phyloP scores from a whole-genome alignment of 2,797 vertebrate species.

The Cyprinella venusta region DNA sequence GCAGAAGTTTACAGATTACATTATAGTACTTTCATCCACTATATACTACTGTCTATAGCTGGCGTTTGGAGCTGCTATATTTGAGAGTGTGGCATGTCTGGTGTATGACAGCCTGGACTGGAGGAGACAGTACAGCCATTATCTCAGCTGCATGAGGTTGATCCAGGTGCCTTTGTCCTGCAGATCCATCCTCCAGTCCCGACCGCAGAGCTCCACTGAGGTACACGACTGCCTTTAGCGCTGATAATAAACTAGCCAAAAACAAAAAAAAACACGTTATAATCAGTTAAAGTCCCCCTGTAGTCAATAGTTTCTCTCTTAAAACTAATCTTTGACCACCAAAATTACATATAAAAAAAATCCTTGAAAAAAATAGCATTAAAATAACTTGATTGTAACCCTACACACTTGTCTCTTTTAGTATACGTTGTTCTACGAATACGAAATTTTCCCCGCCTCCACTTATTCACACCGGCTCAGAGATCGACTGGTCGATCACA shows the following conservation, averaged over 20 bases:
- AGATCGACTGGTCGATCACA: too few species aligned
- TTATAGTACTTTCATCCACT: neutral
- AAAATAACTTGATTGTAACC: too few species aligned
- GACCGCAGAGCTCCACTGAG: slow-evolving; percentile 55
- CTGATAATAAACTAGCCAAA: too few species aligned
- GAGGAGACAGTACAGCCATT: slow-evolving; percentile 86
- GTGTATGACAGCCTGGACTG: slow-evolving; percentile 88
- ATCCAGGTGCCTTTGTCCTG: slow-evolving; percentile 74
- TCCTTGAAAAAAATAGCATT: too few species aligned
- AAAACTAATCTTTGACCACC: too few species aligned
- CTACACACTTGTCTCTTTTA: too few species aligned
- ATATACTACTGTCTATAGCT: slow-evolving; percentile 76
- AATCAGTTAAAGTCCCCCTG: neutral
- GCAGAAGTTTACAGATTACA: neutral
- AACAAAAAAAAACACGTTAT: neutral
- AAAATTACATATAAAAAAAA: too few species aligned
- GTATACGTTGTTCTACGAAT: too few species aligned
- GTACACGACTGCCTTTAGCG: slow-evolving; percentile 53
- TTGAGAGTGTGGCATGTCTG: slow-evolving; percentile 85
- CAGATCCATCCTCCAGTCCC: slow-evolving; percentile 43
- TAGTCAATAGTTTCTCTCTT: too few species aligned
- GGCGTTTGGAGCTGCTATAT: slow-evolving; percentile 78
- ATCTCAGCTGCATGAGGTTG: slow-evolving; percentile 78
- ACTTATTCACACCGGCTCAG: too few species aligned
- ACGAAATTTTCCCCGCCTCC: too few species aligned